These are phyloP conservation scores for Myodes glareolus DNA, from an alignment of 2,113 vertebrate genomes.

Conservation along the genomic window DNA sequence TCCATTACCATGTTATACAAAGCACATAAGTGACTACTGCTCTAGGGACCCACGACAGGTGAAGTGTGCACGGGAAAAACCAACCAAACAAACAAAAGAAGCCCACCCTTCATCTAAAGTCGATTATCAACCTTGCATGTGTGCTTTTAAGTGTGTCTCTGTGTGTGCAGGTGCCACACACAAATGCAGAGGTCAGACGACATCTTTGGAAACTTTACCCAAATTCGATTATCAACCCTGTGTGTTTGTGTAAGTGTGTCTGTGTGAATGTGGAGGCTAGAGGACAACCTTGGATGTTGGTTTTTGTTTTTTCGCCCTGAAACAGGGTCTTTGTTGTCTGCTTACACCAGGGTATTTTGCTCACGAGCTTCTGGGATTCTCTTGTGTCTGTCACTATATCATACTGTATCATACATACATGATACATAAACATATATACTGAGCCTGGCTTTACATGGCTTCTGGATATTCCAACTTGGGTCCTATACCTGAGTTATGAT, in stretches of 20 bases:
- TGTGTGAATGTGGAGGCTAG: background rate
- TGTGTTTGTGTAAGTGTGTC: too few relatives aligned
- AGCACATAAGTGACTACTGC: background rate
- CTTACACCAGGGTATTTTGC: background rate
- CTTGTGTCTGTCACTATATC: background rate
- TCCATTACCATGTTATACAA: rapidly evolving
- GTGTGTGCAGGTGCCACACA: background rate
- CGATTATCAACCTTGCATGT: background rate
- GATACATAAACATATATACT: background rate
- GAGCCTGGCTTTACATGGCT: background rate
- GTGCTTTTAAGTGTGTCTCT: too few relatives aligned
- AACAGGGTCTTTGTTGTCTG: background rate
- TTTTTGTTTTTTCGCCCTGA: background rate
- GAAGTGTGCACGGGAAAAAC: background rate
- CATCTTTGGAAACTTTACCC: background rate
- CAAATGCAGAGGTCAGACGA: background rate
- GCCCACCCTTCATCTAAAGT: too few relatives aligned
- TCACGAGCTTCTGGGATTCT: background rate
- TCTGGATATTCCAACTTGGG: background rate
- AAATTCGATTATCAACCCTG: background rate
- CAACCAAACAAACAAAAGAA: background rate
- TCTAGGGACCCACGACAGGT: background rate
- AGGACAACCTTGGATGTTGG: background rate
- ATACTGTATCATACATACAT: background rate
- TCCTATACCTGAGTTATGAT: background rate